Evolutionary conservation across 1,140 invertebrate species (phyloP).

Genomic region (Chironomus striatipennis): DNA sequence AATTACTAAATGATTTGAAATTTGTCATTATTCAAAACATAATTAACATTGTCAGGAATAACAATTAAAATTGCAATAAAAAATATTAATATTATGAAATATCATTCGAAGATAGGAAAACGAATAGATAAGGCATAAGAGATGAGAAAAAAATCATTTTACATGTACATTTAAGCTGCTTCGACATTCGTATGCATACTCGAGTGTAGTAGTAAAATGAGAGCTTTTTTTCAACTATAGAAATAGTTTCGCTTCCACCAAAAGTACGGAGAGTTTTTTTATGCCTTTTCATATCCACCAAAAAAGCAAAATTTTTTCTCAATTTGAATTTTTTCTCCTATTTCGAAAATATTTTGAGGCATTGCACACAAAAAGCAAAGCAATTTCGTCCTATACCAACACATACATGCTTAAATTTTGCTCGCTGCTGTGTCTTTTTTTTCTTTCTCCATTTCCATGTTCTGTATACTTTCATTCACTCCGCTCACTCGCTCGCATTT

Average conservation of each 20-base stretch:
- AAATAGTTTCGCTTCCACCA: constrained; percentile 4
- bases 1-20: too few relatives aligned
- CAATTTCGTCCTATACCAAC: background rate
- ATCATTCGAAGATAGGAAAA: too few relatives aligned
- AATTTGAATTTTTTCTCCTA: constrained; percentile 18
- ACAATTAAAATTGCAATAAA: too few relatives aligned
- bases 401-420: background rate
- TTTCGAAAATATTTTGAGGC: background rate
- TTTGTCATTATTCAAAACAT: too few relatives aligned
- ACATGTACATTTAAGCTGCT: too few relatives aligned
- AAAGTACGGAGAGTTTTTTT: constrained; percentile 36
- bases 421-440: background rate
- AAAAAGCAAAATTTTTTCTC: constrained; percentile 23
- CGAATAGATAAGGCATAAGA: too few relatives aligned
- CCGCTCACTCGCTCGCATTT: background rate
- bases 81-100: too few relatives aligned
- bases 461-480: background rate
- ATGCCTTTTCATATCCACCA: constrained; percentile 34
- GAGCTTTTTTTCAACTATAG: background rate
- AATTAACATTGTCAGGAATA: too few relatives aligned
- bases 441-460: background rate
- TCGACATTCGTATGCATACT: too few relatives aligned
- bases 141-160: too few relatives aligned
- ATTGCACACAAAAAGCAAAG: background rate
- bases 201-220: background rate